A percentile compares a stretch with the other conserved stretches of the same genome.
Conservation (phyloP, 2,797 vertebrate species). For the Kryptopterus vitreolus region DNA sequence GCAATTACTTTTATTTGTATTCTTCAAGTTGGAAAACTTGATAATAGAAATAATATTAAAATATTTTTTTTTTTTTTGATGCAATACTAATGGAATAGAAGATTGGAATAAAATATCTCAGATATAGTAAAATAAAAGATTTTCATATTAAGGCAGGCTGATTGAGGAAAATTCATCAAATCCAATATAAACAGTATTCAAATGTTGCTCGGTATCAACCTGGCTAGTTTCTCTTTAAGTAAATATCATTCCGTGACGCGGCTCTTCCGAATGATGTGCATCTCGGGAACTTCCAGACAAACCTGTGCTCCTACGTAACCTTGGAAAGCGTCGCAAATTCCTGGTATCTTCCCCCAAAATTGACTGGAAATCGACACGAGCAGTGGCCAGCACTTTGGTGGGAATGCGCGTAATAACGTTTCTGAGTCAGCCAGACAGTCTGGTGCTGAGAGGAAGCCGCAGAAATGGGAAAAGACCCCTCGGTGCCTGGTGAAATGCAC, state of each 20-base stretch:
- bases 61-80: not conserved
- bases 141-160: slow-evolving; percentile 1
- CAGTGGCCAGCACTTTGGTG: slow-evolving; percentile 15
- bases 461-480: slow-evolving; percentile 43
- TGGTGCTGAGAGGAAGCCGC: slow-evolving; percentile 27
- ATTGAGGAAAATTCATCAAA: slow-evolving; percentile 36
- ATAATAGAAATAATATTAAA: no score
- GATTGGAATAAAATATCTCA: no score
- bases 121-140: no score
- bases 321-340: slow-evolving; percentile 6
- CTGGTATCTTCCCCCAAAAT: slow-evolving; percentile 23
- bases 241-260: slow-evolving; percentile 5
- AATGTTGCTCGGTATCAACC: not conserved
- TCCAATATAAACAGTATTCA: not conserved
- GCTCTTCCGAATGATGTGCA: not conserved
- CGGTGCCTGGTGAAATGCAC: slow-evolving; percentile 1
- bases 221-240: not conserved
- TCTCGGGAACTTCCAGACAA: not conserved
- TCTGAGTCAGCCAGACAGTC: slow-evolving; percentile 45
- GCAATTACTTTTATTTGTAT: not conserved
- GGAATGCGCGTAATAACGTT: slow-evolving; percentile 36
- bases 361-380: slow-evolving; percentile 25
- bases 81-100: not conserved
- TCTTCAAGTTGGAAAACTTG: not conserved
- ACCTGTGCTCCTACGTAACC: not conserved